Base-by-base conservation (phyloP, 2,888 invertebrate species). In the Pyrrhosoma nymphula region DNA sequence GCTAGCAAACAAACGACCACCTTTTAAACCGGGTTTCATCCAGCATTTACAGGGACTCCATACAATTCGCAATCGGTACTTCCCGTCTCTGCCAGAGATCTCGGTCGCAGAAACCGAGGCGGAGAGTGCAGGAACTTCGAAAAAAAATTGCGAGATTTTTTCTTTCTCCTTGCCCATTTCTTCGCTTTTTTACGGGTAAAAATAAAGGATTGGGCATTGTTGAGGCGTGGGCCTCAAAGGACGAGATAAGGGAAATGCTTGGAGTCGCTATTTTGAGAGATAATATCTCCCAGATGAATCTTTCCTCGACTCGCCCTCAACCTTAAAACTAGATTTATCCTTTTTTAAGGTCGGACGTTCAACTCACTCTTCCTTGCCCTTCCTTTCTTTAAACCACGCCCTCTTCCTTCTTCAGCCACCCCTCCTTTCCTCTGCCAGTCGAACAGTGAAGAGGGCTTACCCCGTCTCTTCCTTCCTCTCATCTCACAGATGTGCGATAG, bases 331-430 rank as follows among this genome's bases (percentile, higher is more conserved):
- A 82, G 35, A 18, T 35, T 82, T 16, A 8, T 30, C 35, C 82
- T n/a, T 82, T 82, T 82, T 82, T 82, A 82, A 82, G 82, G 35
- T 82, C 82, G 82, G 82, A 16, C 82, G 82, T 82, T 82, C 82
- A 82, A 82, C 82, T 82, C 82, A 35, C 35, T 82, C 35, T 35
- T 14, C 69, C 23, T n/a, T n/a, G 12, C 10, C 69, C 69, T 18
- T 35, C 82, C 82, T 14, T 16, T 30, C 26, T 16, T n/a, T 47
- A 47, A 47, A 47, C 47, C 47, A 47, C 47, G 47, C 47, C 47
- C 47, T 26, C 69, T 18, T 10, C 69, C 69, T 26, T 10, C 60
- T 20, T 60, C 60, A 18, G 16, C 10, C 60, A 69, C 69, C n/a
- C 26, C 26, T 47, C 47, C 69, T 26, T 12, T 69, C 10, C 69